Evolutionary conservation across 2,797 vertebrate genomes (phyloP), one percentile per base, ranked within the genome.

Genomic region (Protosalanx chinensis): DNA sequence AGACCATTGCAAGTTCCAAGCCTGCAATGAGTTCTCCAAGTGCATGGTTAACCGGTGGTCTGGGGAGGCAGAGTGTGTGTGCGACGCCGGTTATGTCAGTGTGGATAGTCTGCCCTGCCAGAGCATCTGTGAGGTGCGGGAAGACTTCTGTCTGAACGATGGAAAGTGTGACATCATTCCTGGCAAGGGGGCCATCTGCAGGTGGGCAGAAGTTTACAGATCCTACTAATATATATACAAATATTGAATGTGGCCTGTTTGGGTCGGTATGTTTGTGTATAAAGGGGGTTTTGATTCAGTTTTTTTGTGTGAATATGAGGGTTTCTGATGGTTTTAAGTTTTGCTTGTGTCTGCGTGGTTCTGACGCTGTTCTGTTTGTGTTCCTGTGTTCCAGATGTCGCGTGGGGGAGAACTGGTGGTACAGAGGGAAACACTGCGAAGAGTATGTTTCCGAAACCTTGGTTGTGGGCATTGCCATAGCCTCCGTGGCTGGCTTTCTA

Each of bases 341-440:
- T 18, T 23, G 46, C 7, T 8, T 35, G 12, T 46, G 46, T 70
- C 23, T 64, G 6, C 71, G 37, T 53, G 56, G 51, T 4, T 73
- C 59, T 71, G 20, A 64, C 72, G 15, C 13, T 66, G 12, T 56
- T 5, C 59, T 32, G 41, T 37, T 49, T 13, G 32, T 57, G 15
- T 4, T 1, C 16, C 16, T 8, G 64, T 0, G 0, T 64, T 13
- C 16, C 77, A 98, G 97, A 77, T 98, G 96, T 81, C 95, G 93
- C 1, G 96, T 96, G 0, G 96, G 96, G 68, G 95, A 97, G 84
- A 96, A 97, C 85, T 98, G 97, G 96, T 97, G 96, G 96, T 98
- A 97, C 75, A 93, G 95, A 1, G 97, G 97, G 0, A 93, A 97
- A 66, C 97, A 94, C 82, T 99, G 97, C 29, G 96, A 99, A 79